phyloP scores from a whole-genome alignment of 2,888 invertebrate genomes.

The Tenthredo mesomela region DNA sequence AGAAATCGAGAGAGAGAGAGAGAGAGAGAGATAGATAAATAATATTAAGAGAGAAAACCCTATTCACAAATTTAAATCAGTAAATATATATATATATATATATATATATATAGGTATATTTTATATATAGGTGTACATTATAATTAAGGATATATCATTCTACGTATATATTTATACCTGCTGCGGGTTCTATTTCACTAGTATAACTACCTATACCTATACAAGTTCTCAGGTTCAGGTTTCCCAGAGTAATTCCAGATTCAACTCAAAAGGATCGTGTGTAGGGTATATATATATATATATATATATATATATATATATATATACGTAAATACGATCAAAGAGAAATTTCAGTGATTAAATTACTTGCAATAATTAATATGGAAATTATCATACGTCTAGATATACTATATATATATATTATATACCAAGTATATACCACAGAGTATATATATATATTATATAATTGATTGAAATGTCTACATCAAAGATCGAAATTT shows the following conservation, averaged over 20 bases:
- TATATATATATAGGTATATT: not conserved
- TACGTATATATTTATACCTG: not conserved
- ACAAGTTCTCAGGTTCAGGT: not conserved
- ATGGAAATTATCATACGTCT: not conserved
- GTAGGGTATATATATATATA: not conserved
- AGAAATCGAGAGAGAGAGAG: not conserved
- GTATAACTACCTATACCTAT: too few relatives aligned
- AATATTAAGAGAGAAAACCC: not conserved
- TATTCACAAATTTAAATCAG: not conserved
- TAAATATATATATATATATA: not conserved
- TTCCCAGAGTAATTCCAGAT: not conserved
- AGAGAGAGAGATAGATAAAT: not conserved
- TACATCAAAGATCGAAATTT: not conserved
- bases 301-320: too few relatives aligned
- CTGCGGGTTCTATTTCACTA: too few relatives aligned
- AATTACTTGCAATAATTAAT: slow-evolving; percentile 6
- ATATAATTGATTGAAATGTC: not conserved
- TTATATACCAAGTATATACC: not conserved
- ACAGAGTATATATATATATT: not conserved
- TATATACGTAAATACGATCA: not conserved
- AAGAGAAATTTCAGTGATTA: not conserved
- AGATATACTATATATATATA: not conserved
- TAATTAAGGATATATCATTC: not conserved
- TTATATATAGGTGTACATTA: not conserved
- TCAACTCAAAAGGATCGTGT: not conserved